Evolutionary conservation across 2,888 invertebrate genomes (phyloP).

Genomic region (Brachylomia viminalis): DNA sequence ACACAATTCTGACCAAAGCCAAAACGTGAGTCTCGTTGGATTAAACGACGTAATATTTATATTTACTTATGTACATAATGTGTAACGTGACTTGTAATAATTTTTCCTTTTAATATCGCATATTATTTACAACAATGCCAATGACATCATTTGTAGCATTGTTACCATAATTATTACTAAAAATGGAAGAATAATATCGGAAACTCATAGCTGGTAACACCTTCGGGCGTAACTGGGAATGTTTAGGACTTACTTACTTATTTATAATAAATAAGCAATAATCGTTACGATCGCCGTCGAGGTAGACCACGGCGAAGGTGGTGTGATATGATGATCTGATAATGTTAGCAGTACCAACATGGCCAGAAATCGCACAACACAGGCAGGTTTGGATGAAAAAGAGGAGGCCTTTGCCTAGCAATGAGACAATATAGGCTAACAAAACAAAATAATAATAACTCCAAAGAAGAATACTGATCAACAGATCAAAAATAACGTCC

Average conservation of each 20-base stretch:
- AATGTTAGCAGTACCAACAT: neutral
- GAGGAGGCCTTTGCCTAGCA: neutral
- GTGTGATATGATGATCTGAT: neutral
- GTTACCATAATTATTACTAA: slow-evolving; percentile 17
- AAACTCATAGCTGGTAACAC: slow-evolving; percentile 14
- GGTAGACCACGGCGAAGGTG: neutral
- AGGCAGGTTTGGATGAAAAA: neutral
- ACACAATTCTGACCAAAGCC: neutral
- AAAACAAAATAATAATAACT: neutral
- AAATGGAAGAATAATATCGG: slow-evolving; percentile 33
- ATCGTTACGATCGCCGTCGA: neutral
- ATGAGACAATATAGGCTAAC: neutral
- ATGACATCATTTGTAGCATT: slow-evolving; percentile 46
- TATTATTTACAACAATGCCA: slow-evolving; percentile 27
- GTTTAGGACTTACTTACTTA: neutral
- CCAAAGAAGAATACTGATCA: neutral
- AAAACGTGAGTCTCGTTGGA: neutral
- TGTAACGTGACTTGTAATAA: slow-evolving; percentile 4
- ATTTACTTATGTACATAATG: neutral
- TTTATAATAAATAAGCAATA: neutral
- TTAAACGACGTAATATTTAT: slow-evolving; percentile 1
- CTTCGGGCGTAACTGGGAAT: neutral
- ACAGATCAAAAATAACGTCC: neutral
- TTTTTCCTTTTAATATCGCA: slow-evolving; percentile 34
- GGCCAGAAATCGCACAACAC: neutral